Evolutionary conservation across 2,797 vertebrate species (phyloP), one percentile per base, ranked within the genome.

Genomic region (Sebastolobus altivelis): DNA sequence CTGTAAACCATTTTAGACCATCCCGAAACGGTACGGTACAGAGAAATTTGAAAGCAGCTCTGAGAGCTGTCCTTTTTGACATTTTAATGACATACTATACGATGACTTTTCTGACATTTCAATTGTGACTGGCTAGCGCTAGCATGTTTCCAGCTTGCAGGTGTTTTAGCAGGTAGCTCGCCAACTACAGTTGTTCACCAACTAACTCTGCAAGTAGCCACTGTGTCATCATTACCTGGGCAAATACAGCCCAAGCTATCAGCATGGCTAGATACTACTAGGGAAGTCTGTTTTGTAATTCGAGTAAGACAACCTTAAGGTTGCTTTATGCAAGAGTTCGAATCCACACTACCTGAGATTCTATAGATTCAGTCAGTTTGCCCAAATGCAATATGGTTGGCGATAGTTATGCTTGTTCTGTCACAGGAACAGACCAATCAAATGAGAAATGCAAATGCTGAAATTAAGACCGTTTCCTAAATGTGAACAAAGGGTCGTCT

Each of bases 401-500:
- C 6, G 3, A 13, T 25, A 37, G 75, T 33, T 29, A 10, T 61
- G 27, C 43, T 46, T 31, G 40, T 18, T 65, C 31, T 49, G 46
- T 56, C 29, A 46, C 6, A 73, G 63, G 18, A 72, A 62, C 1
- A 55, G 49, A 78, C 40, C n/a, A 73, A 72, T 52, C 11, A 38
- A 46, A 72, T n/a, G 12, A 65, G 25, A 40, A 31, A 59, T 1
- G 8, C 10, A 56, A 52, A 49, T 49, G 25, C 14, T 33, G 12
- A 7, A 31, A 54, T 35, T 29, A 29, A 40, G 25, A 27, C 3
- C 35, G 4, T 56, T 35, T 65, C 9, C n/a, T 8, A 67, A 69
- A 77, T 79, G 49, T 68, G 71, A 86, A 86, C 78, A 81, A 86
- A 88, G 81, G 85, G 49, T 31, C 20, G 43, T 77, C 66, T 74